phyloP scores from a whole-genome alignment of 2,113 vertebrate genomes.

The Diadophis punctatus region DNA sequence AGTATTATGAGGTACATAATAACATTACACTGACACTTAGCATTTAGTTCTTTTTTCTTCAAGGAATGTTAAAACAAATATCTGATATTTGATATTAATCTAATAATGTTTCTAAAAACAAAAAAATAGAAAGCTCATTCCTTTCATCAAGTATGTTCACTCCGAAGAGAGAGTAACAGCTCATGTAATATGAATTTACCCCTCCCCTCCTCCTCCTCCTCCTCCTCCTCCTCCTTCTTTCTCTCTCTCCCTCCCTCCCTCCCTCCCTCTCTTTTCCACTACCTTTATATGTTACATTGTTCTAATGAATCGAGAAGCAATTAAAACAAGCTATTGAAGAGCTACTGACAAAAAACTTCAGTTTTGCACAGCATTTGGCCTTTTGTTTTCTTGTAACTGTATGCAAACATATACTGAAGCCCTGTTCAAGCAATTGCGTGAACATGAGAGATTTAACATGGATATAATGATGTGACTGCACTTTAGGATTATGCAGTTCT shows the following conservation, averaged over 20 bases:
- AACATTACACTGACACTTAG: constrained; percentile 19
- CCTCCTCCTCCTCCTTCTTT: too few relatives aligned
- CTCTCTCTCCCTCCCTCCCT: too few relatives aligned
- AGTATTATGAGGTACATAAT: background rate
- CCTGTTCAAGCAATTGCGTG: background rate
- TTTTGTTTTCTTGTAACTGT: background rate
- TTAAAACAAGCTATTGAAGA: constrained; percentile 5
- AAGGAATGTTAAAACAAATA: background rate
- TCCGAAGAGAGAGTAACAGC: background rate
- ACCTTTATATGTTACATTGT: background rate
- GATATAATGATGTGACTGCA: background rate
- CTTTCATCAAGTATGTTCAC: background rate
- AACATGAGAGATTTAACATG: background rate
- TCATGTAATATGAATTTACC: background rate
- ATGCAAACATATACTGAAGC: background rate
- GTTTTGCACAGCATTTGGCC: background rate
- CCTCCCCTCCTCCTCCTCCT: too few relatives aligned
- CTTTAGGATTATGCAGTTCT: background rate
- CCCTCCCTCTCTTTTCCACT: background rate
- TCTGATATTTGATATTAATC: background rate
- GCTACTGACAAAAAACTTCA: background rate
- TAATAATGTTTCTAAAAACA: background rate
- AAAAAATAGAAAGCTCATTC: background rate
- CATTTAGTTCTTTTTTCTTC: background rate
- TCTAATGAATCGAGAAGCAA: constrained; percentile 9